phyloP scores from a whole-genome alignment of 2,888 invertebrate species.

The Brenthis ino region DNA sequence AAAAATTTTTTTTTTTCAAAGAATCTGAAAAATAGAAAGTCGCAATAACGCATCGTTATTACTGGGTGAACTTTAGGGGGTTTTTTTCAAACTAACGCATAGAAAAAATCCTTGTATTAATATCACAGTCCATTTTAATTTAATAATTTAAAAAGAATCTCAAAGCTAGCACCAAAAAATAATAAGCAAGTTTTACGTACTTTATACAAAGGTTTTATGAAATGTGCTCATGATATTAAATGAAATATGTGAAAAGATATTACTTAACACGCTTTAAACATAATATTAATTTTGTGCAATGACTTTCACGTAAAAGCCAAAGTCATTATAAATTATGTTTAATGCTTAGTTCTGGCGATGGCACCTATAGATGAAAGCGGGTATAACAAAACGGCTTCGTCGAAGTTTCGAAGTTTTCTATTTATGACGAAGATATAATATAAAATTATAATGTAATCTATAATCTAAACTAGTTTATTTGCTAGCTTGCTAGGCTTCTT shows the following conservation, averaged over 20 bases:
- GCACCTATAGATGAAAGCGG: conserved; percentile 11
- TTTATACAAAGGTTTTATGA: conserved; percentile 1
- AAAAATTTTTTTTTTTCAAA: too few relatives aligned
- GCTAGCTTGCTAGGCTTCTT: too few relatives aligned
- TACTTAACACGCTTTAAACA: background rate
- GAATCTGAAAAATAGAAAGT: too few relatives aligned
- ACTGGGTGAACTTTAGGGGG: too few relatives aligned
- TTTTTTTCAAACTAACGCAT: too few relatives aligned
- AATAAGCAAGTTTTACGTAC: background rate
- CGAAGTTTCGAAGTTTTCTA: background rate
- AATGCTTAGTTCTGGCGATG: background rate
- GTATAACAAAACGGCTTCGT: background rate
- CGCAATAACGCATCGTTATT: too few relatives aligned
- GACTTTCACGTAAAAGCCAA: conserved; percentile 5
- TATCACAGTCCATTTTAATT: too few relatives aligned
- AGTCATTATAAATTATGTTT: conserved; percentile 10
- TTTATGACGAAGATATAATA: background rate
- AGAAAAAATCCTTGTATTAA: too few relatives aligned
- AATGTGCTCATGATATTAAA: background rate
- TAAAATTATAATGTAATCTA: background rate
- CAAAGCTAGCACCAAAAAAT: too few relatives aligned
- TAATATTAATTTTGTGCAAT: background rate
- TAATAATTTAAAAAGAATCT: too few relatives aligned
- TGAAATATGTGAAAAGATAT: conserved; percentile 1
- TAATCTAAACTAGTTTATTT: background rate